Evolutionary conservation across 2,113 vertebrate species (phyloP), one percentile per base, ranked within the genome.

Genomic region (Dicrurus megarhynchus): DNA sequence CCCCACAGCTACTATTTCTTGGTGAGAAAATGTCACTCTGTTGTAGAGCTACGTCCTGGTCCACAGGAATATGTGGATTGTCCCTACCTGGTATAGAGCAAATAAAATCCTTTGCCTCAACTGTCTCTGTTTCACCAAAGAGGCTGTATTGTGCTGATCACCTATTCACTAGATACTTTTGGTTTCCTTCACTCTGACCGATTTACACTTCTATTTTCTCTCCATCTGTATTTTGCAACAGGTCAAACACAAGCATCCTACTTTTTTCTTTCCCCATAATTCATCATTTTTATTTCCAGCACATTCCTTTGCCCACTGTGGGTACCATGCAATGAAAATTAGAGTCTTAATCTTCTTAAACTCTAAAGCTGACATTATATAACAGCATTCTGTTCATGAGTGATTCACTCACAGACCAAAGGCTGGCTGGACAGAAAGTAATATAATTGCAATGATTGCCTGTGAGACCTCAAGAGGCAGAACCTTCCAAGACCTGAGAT

Each of bases 341-440:
- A 37, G 89, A 49, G 49, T 57, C 41, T 79, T 87, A 65, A 86
- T 89, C 64, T 79, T 87, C 88, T 67, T 73, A 55, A 76, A 74
- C 33, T 88, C 82, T 74, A 63, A 89, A 52, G 32, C 35, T 88
- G 24, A 73, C 69, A 59, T 41, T 90, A 57, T 42, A 41, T 53
- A 92, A 85, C 1, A 2, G 19, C 37, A 56, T 74, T 92, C 76
- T 74, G 46, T 10, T 95, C 75, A n/a, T 44, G 33, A 88, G 67
- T 19, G 63, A 76, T 46, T 90, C 42, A 59, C 56, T 81, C 9
- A 8, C 37, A 93, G 59, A 87, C 75, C 17, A 26, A 95, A 95
- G 84, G 70, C 74, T 95, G 92, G 79, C 81, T 96, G 61, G 78
- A 96, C 78, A 94, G 65, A 96, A 91, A 94, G 60, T 77, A 84